These are phyloP conservation scores for Plagodis dolabraria DNA, from an alignment of 2,888 invertebrate genomes.

Conservation along the genomic window DNA sequence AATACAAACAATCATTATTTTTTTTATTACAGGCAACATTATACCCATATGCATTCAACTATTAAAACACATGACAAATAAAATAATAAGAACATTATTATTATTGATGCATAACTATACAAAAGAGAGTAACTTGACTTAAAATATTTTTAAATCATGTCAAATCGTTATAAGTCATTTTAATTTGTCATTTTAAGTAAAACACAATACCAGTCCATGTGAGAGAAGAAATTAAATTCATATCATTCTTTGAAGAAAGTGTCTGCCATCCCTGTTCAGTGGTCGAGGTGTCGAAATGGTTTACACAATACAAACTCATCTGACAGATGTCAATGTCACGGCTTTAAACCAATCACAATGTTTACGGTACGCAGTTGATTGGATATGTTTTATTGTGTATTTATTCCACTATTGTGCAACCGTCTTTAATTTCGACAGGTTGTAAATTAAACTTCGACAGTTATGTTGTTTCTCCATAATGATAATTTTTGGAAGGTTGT, in stretches of 20 bases:
- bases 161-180: too few relatives aligned
- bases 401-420: slow-evolving; percentile 13
- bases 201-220: too few relatives aligned
- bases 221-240: too few relatives aligned
- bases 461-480: not conserved
- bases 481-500: not conserved
- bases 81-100: too few relatives aligned
- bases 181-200: too few relatives aligned
- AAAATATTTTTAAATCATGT: too few relatives aligned
- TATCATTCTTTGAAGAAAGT: not conserved
- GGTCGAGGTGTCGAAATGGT: slow-evolving; percentile 8
- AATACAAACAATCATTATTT: too few relatives aligned
- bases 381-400: slow-evolving; percentile 4
- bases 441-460: slow-evolving; percentile 16
- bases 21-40: too few relatives aligned
- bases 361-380: slow-evolving; percentile 14
- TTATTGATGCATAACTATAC: too few relatives aligned
- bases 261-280: not conserved
- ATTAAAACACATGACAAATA: too few relatives aligned
- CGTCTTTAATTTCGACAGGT: slow-evolving; percentile 16
- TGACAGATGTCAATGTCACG: slow-evolving; percentile 7
- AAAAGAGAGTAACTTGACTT: not conserved
- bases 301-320: slow-evolving; percentile 1
- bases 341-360: slow-evolving; percentile 1
- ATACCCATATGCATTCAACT: too few relatives aligned